Conservation (phyloP, 37 sponge, comb jelly and placozoan genomes). For the Trichoplax adhaerens region DNA sequence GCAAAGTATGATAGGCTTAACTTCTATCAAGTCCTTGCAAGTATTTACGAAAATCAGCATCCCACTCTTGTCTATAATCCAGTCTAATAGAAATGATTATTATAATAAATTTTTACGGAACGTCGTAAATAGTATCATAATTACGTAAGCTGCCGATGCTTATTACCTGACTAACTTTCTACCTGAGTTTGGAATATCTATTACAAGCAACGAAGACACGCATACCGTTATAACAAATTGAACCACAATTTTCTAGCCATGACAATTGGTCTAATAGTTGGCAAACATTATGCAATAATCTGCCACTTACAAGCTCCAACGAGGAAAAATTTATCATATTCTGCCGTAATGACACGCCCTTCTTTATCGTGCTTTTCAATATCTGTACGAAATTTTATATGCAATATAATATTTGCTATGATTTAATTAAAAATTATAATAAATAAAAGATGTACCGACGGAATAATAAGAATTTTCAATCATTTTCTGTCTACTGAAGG, state of each 20-base stretch:
- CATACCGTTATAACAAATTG: not conserved
- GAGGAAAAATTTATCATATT: slow-evolving; percentile 63
- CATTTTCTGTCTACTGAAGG: no score
- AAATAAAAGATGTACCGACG: no score
- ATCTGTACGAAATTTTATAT: slow-evolving; percentile 4
- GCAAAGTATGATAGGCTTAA: slow-evolving; percentile 73
- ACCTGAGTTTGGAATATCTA: slow-evolving; percentile 87
- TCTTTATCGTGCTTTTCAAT: slow-evolving; percentile 75
- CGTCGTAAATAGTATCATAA: no score
- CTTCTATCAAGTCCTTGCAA: slow-evolving; percentile 41
- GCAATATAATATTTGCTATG: no score
- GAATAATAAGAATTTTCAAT: no score
- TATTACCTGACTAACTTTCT: slow-evolving; percentile 46
- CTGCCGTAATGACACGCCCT: slow-evolving; percentile 78
- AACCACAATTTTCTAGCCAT: no score
- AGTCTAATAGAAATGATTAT: slow-evolving; percentile 18
- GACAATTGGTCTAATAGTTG: no score
- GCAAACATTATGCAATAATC: no score
- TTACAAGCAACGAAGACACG: slow-evolving; percentile 3
- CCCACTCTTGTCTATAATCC: slow-evolving; percentile 63
- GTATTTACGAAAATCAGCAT: slow-evolving; percentile 48
- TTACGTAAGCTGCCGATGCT: not conserved
- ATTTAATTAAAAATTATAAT: no score
- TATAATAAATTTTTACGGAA: no score
- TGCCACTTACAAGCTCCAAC: slow-evolving; percentile 39